phyloP scores from a whole-genome alignment of 1,140 invertebrate genomes.

The Harlomillsia oculata region DNA sequence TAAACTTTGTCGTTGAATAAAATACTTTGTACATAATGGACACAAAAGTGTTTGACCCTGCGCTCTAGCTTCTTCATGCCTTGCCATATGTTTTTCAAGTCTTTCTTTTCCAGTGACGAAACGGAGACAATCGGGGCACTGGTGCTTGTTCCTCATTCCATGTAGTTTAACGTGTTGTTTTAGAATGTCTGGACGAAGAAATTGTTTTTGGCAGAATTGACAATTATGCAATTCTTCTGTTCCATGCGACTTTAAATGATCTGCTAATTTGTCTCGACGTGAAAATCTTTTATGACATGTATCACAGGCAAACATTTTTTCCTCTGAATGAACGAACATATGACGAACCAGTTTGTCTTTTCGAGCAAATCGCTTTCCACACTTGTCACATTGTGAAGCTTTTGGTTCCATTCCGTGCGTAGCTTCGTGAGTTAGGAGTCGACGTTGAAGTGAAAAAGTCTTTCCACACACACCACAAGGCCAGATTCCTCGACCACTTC shows the following conservation, averaged over 20 bases:
- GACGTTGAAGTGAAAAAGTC: conserved; percentile 11
- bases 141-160: conserved; percentile 25
- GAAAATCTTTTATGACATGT: conserved; percentile 25
- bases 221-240: conserved; percentile 24
- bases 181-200: conserved; percentile 25
- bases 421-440: conserved; percentile 15
- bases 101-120: conserved; percentile 28
- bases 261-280: conserved; percentile 21
- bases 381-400: conserved; percentile 26
- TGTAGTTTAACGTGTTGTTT: conserved; percentile 28
- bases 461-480: conserved; percentile 20
- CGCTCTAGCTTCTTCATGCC: conserved; percentile 26
- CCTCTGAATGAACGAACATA: conserved; percentile 25
- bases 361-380: conserved; percentile 20
- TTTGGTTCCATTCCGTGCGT: conserved; percentile 4
- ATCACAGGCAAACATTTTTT: conserved; percentile 29
- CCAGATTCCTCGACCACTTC: not conserved
- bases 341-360: conserved; percentile 21
- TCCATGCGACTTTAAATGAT: conserved; percentile 21
- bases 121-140: conserved; percentile 23
- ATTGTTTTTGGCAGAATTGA: conserved; percentile 23
- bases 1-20: conserved; percentile 29
- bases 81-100: conserved; percentile 27
- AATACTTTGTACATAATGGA: conserved; percentile 29
- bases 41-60: conserved; percentile 24